These are phyloP conservation scores for Tolypeutes matacus DNA, from an alignment of 2,797 vertebrate genomes.

Conservation along the genomic window DNA sequence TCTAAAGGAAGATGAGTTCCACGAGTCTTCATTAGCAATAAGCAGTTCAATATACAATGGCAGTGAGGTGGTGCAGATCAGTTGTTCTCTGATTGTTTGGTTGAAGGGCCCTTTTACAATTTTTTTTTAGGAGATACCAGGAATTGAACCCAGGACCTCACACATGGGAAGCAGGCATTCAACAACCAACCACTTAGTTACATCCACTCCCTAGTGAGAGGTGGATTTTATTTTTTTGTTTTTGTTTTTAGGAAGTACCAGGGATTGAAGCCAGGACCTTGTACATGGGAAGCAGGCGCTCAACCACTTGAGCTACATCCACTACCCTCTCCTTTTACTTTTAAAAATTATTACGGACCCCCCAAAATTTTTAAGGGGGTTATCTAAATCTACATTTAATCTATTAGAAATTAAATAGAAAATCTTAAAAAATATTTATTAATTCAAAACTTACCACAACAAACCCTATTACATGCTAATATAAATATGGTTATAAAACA, in stretches of 20 bases:
- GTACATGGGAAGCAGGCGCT: too few species aligned
- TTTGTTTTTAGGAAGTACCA: background rate
- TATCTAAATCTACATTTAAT: background rate
- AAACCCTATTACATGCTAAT: background rate
- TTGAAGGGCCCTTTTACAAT: background rate
- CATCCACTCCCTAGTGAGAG: too few species aligned
- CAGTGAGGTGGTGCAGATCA: background rate
- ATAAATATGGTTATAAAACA: constrained; percentile 3
- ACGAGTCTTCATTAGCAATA: background rate
- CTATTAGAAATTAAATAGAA: constrained; percentile 6
- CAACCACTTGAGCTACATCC: too few species aligned
- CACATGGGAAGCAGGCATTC: too few species aligned
- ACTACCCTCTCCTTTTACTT: background rate
- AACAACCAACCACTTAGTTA: too few species aligned
- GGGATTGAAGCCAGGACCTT: too few species aligned
- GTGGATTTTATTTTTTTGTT: too few species aligned
- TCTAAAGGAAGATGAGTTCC: background rate
- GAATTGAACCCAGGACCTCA: too few species aligned
- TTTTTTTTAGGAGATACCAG: background rate
- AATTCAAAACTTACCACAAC: background rate
- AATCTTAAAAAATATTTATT: background rate
- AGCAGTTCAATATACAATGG: background rate
- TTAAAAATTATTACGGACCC: background rate
- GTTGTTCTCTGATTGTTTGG: background rate
- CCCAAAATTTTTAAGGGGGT: background rate